Conservation (phyloP, 1,140 invertebrate species). For the Drosophila orosa region DNA sequence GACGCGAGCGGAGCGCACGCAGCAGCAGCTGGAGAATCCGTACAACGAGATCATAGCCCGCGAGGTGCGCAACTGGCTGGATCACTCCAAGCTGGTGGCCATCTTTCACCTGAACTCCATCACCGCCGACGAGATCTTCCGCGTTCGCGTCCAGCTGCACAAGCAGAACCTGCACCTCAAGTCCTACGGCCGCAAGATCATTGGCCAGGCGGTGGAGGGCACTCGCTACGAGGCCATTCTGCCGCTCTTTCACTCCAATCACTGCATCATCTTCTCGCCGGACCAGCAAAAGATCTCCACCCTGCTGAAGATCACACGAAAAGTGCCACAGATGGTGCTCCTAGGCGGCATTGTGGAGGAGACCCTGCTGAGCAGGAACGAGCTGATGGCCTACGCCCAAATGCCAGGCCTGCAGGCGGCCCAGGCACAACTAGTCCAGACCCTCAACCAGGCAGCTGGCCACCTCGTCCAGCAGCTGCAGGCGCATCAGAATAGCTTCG, state of each 20-base stretch:
- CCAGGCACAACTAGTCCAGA: conserved; percentile 87
- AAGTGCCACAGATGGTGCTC: conserved; percentile 87
- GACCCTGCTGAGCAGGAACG: conserved; percentile 87
- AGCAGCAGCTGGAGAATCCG: conserved; percentile 85
- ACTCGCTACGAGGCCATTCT: conserved; percentile 87
- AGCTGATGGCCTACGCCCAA: conserved; percentile 87
- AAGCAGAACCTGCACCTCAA: conserved; percentile 88
- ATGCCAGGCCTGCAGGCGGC: conserved; percentile 87
- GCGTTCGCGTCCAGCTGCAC: conserved; percentile 86
- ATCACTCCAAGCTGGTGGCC: conserved; percentile 88
- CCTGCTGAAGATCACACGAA: conserved; percentile 87
- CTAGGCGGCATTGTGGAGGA: conserved; percentile 89
- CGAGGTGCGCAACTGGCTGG: conserved; percentile 89
- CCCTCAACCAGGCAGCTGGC: conserved; percentile 87
- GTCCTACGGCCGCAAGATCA: conserved; percentile 86
- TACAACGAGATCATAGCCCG: conserved; percentile 89
- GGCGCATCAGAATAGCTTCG: conserved; percentile 88
- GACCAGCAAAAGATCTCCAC: conserved; percentile 85
- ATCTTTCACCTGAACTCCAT: conserved; percentile 90
- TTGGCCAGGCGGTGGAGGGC: conserved; percentile 86
- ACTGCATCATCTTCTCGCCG: conserved; percentile 87
- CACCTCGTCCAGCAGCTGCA: conserved; percentile 88
- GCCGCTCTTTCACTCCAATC: conserved; percentile 86
- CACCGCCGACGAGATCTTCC: conserved; percentile 86
- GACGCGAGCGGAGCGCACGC: conserved; percentile 41